Evolutionary conservation across 2,888 invertebrate species (phyloP).

Genomic region (Eurytoma adleriae): DNA sequence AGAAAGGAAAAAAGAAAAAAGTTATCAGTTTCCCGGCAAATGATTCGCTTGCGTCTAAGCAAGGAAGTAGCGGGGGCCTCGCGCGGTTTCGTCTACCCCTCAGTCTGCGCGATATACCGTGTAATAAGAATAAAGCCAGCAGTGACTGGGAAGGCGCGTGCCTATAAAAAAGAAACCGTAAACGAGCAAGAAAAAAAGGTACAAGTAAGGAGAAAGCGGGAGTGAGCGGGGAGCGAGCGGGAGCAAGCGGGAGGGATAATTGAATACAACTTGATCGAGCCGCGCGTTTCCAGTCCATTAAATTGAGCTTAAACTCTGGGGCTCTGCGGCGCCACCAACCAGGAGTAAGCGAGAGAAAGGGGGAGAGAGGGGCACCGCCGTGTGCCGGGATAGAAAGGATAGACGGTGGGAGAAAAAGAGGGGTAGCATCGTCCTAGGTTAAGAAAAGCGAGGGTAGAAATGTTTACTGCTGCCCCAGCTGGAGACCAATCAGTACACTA

Average conservation of each 20-base stretch:
- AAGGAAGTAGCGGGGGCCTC: no score
- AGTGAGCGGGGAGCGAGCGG: slow-evolving; percentile 35
- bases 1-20: no score
- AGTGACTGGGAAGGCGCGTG: slow-evolving; percentile 9
- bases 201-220: slow-evolving; percentile 33
- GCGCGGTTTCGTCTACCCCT: no score
- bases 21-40: slow-evolving; percentile 13
- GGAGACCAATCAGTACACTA: slow-evolving; percentile 72
- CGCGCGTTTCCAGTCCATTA: slow-evolving; percentile 75
- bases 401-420: slow-evolving; percentile 45
- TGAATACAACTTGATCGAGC: slow-evolving; percentile 76
- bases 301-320: slow-evolving; percentile 74
- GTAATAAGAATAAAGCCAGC: slow-evolving; percentile 37
- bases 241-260: slow-evolving; percentile 72
- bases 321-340: slow-evolving; percentile 41
- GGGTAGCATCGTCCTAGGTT: slow-evolving; percentile 38
- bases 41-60: background rate
- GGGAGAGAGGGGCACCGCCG: background rate
- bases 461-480: slow-evolving; percentile 75
- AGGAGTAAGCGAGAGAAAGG: slow-evolving; percentile 4
- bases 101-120: background rate
- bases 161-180: background rate
- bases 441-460: slow-evolving; percentile 61
- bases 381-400: slow-evolving; percentile 40
- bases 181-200: slow-evolving; percentile 23